Evolutionary conservation across 2,888 invertebrate genomes (phyloP).

Genomic region (Abrostola triplasia): DNA sequence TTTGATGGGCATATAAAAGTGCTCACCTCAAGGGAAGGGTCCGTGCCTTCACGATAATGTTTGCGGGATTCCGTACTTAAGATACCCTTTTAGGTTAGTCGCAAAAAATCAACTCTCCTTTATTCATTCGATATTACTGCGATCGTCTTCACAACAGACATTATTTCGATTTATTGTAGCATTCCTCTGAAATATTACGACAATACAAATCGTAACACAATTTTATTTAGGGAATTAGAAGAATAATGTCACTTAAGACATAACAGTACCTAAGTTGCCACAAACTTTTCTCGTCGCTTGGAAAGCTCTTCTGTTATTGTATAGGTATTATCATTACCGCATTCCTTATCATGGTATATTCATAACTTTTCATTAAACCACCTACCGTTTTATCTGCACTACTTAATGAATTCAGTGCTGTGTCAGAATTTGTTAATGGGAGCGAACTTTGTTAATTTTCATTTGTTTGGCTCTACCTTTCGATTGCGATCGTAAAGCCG

Average conservation of each 20-base stretch:
- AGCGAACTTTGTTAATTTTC: conserved; percentile 60
- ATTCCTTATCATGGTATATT: conserved; percentile 5
- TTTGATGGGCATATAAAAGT: conserved; percentile 86
- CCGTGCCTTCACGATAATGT: conserved; percentile 81
- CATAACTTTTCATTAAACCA: conserved; percentile 19
- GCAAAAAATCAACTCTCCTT: conserved; percentile 77
- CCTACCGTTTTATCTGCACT: conserved; percentile 33
- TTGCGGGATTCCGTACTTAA: conserved; percentile 80
- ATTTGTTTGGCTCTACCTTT: conserved; percentile 57
- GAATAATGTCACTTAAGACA: too few relatives aligned
- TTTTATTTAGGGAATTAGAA: conserved; percentile 3
- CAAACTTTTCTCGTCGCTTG: not conserved
- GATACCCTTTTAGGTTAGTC: conserved; percentile 79
- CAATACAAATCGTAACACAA: conserved; percentile 14
- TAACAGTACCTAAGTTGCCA: too few relatives aligned
- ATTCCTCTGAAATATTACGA: conserved; percentile 28
- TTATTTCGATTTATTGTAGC: conserved; percentile 54
- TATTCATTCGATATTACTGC: conserved; percentile 67
- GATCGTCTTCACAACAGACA: conserved; percentile 50
- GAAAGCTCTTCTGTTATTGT: not conserved
- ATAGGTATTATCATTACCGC: too few relatives aligned
- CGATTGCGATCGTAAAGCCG: conserved; percentile 28
- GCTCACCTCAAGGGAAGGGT: conserved; percentile 84
- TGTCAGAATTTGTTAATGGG: conserved; percentile 58
- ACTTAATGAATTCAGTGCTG: conserved; percentile 38